Conservation (phyloP, 2,113 vertebrate species). For the Salvator merianae region DNA sequence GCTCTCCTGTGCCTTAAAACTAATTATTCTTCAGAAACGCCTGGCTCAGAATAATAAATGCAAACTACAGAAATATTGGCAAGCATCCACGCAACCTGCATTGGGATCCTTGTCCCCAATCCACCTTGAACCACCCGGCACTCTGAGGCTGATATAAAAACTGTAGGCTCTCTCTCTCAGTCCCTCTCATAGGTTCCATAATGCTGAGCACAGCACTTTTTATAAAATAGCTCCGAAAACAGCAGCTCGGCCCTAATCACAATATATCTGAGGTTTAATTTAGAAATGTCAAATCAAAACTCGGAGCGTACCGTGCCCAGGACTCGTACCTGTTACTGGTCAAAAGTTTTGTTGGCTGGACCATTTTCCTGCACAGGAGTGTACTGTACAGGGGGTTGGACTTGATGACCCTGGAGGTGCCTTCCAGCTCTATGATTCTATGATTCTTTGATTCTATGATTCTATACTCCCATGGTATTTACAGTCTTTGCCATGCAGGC, state of each 20-base stretch:
- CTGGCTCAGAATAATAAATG: background rate
- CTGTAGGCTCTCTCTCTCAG: background rate
- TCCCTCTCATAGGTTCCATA: background rate
- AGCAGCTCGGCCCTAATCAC: rapidly evolving
- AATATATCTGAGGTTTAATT: rapidly evolving
- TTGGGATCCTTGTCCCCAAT: rapidly evolving
- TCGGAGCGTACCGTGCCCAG: rapidly evolving
- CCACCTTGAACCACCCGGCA: background rate
- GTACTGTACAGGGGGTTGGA: too few relatives aligned
- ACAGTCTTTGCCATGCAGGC: too few relatives aligned
- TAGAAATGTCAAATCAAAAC: background rate
- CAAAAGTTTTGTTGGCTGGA: too few relatives aligned
- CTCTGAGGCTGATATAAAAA: background rate
- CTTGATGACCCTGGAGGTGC: too few relatives aligned
- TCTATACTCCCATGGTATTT: too few relatives aligned
- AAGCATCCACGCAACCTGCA: rapidly evolving
- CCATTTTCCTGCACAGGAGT: too few relatives aligned
- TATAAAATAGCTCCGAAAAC: background rate
- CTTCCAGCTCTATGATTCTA: too few relatives aligned
- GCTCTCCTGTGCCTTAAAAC: conserved; percentile 6
- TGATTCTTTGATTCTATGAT: too few relatives aligned
- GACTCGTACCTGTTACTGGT: background rate
- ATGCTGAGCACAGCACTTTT: background rate
- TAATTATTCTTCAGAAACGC: background rate
- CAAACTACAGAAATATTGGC: background rate